These are phyloP conservation scores for Latrodectus hesperus DNA, from an alignment of 2,888 invertebrate genomes.

Conservation along the genomic window DNA sequence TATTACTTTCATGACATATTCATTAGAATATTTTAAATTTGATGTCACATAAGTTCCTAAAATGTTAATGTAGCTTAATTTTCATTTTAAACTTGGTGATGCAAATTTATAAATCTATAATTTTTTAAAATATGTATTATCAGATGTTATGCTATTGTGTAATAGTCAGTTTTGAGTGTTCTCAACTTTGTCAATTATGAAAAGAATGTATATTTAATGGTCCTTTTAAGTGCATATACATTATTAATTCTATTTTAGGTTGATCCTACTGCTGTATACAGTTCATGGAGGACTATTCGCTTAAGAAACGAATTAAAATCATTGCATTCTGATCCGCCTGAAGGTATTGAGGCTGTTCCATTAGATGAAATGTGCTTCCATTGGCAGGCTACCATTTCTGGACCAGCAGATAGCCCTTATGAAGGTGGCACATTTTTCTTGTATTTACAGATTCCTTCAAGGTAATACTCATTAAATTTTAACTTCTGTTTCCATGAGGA, in stretches of 20 bases:
- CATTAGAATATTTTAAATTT: too few relatives aligned
- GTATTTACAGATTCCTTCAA: constrained; percentile 87
- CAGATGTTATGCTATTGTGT: too few relatives aligned
- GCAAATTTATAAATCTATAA: too few relatives aligned
- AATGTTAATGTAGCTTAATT: too few relatives aligned
- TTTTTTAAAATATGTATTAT: too few relatives aligned
- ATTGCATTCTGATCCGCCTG: constrained; percentile 82
- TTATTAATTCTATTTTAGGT: not conserved
- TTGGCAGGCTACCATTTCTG: constrained; percentile 95
- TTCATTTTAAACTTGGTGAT: too few relatives aligned
- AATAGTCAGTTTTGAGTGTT: too few relatives aligned
- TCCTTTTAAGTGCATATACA: not conserved
- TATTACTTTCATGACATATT: too few relatives aligned
- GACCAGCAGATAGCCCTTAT: constrained; percentile 93
- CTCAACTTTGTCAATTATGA: too few relatives aligned
- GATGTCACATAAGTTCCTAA: too few relatives aligned
- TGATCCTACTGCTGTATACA: constrained; percentile 78
- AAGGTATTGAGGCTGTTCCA: constrained; percentile 88
- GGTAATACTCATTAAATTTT: constrained; percentile 71
- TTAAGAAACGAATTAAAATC: constrained; percentile 84
- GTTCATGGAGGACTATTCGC: constrained; percentile 86
- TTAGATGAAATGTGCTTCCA: constrained; percentile 87
- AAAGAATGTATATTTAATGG: not conserved
- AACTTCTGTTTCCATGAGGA: too few relatives aligned
- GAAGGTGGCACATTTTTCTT: constrained; percentile 94